Percentiles rank a stretch among this genome's conserved stretches.
These are phyloP conservation scores for Trachemys scripta DNA, from an alignment of 2,113 vertebrate species.

Conservation along the genomic window DNA sequence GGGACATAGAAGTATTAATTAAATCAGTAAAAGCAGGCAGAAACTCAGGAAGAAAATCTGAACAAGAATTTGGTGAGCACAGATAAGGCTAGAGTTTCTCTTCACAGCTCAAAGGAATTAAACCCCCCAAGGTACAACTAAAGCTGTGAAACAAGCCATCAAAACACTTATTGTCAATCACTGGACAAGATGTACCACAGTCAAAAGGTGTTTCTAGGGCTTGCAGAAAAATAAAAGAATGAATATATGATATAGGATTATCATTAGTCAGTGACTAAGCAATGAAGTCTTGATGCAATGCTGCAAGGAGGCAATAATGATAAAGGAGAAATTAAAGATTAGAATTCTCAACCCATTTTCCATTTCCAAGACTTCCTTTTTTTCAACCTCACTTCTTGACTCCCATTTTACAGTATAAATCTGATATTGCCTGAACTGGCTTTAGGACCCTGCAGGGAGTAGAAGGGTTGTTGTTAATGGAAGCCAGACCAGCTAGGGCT, in stretches of 20 bases:
- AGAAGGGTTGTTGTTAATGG: neutral
- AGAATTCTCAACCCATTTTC: constrained; percentile 18
- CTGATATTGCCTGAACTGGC: neutral
- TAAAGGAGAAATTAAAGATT: constrained; percentile 42
- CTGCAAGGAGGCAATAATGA: constrained; percentile 11
- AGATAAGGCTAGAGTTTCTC: constrained; percentile 59
- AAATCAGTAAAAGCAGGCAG: constrained; percentile 65
- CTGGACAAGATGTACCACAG: constrained; percentile 9
- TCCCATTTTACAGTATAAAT: neutral
- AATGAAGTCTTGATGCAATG: constrained; percentile 13
- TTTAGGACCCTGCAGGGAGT: neutral
- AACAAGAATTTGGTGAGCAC: constrained; percentile 59
- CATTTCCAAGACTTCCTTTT: neutral
- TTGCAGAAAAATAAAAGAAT: constrained; percentile 52
- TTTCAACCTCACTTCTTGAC: constrained; percentile 19
- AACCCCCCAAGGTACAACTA: constrained; percentile 6
- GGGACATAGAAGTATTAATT: constrained; percentile 72
- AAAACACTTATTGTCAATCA: constrained; percentile 66
- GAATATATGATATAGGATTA: constrained; percentile 14
- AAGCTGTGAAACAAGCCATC: constrained; percentile 44
- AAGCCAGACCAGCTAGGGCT: neutral
- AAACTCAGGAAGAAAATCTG: constrained; percentile 45
- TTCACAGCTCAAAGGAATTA: constrained; percentile 53
- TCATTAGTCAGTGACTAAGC: neutral
- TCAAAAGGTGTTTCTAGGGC: constrained; percentile 50